Evolutionary conservation across 53 echinoderm and acorn worm species (phyloP).

Genomic region (Henricia sp.): DNA sequence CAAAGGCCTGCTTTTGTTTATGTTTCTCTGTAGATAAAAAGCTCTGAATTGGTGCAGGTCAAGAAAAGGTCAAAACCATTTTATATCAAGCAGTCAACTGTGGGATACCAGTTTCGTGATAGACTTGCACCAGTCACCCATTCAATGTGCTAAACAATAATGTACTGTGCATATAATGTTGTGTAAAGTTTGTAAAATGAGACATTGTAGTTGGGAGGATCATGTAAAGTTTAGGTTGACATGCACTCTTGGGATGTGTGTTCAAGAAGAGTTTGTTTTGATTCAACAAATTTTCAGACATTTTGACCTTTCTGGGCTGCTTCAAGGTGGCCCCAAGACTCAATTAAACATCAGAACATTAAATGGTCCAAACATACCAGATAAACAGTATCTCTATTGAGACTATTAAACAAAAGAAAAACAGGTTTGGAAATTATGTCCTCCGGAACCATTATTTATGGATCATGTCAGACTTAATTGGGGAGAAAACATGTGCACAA

Average conservation of each 20-base stretch:
- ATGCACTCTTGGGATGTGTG: not conserved
- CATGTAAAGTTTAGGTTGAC: conserved; percentile 10
- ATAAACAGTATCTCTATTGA: no score
- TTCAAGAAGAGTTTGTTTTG: not conserved
- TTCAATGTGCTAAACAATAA: not conserved
- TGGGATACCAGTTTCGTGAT: not conserved
- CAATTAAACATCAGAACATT: conserved; percentile 18
- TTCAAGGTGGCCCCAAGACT: conserved; percentile 13
- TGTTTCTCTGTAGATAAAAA: conserved; percentile 2
- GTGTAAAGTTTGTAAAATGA: not conserved
- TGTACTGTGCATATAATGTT: no score
- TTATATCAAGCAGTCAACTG: not conserved
- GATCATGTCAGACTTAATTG: no score
- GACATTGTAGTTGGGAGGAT: not conserved
- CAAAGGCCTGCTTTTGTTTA: conserved; percentile 15
- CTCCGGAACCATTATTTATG: no score
- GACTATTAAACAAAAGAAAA: no score
- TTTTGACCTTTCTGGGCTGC: not conserved
- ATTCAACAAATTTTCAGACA: not conserved
- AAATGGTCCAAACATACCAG: no score
- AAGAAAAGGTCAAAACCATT: conserved; percentile 7
- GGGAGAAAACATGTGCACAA: no score
- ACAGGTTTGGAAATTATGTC: no score
- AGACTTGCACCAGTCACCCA: conserved; percentile 9
- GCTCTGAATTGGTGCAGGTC: not conserved